Conservation (phyloP, 2,113 vertebrate genomes). For the Sceloporus undulatus region DNA sequence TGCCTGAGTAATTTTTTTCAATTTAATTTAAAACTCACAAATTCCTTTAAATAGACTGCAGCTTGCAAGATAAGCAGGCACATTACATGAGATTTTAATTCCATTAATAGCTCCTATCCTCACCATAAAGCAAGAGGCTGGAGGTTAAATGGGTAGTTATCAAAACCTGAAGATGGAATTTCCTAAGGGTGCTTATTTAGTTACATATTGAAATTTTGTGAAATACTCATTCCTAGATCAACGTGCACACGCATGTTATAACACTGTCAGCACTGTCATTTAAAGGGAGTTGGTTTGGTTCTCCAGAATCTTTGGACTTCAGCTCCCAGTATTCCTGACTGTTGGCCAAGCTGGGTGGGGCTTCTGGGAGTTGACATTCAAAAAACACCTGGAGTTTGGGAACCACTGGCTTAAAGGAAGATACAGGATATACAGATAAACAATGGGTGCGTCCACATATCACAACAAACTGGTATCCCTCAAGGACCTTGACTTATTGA, state of each 20-base stretch:
- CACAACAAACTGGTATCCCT: not conserved
- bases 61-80: not conserved
- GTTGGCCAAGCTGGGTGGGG: too few relatives aligned
- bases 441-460: too few relatives aligned
- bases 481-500: not conserved
- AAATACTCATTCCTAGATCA: not conserved
- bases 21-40: conserved; percentile 23
- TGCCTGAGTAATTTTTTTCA: conserved; percentile 37
- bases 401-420: too few relatives aligned
- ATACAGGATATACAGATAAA: too few relatives aligned
- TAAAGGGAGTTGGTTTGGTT: not conserved
- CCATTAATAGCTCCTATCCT: conserved; percentile 25
- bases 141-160: conserved; percentile 41
- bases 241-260: conserved; percentile 3
- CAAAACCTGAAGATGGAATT: conserved; percentile 30
- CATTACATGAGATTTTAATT: conserved; percentile 25
- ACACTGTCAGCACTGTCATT: not conserved
- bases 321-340: too few relatives aligned
- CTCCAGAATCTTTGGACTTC: too few relatives aligned
- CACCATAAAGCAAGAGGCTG: conserved; percentile 29
- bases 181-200: conserved; percentile 20
- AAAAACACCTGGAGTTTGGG: too few relatives aligned
- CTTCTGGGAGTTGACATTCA: too few relatives aligned
- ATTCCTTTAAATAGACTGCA: conserved; percentile 8
- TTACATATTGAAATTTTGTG: conserved; percentile 9